Percentiles rank a stretch among this genome's conserved stretches.
Evolutionary conservation across 2,113 vertebrate species (phyloP).

Genomic region (Centropus bengalensis): DNA sequence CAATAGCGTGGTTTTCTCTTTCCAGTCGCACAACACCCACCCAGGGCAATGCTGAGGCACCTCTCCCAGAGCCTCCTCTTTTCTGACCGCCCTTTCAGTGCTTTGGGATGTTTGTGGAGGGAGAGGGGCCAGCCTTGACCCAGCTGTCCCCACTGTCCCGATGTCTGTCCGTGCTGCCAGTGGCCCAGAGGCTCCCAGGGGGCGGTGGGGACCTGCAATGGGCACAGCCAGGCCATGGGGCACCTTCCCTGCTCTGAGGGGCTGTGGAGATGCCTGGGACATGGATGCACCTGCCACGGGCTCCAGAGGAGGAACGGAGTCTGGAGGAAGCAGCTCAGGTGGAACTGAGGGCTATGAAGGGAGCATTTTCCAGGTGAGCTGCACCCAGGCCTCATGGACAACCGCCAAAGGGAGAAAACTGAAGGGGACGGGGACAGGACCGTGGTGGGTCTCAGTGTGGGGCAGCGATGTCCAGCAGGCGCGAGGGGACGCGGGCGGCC

Average conservation of each 20-base stretch:
- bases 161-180: background rate
- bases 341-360: background rate
- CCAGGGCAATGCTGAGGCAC: rapidly evolving
- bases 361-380: background rate
- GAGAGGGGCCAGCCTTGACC: background rate
- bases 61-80: background rate
- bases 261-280: background rate
- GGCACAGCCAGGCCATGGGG: background rate
- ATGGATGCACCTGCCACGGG: background rate
- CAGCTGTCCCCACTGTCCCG: background rate
- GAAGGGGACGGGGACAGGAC: background rate
- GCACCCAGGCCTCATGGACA: background rate
- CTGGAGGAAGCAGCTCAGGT: background rate
- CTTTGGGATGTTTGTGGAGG: rapidly evolving
- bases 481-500: constrained; percentile 66
- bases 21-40: background rate
- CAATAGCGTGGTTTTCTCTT: background rate
- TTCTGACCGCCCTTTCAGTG: background rate
- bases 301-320: background rate
- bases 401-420: background rate
- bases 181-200: background rate
- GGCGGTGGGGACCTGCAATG: background rate
- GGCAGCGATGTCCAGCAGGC: background rate
- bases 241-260: background rate
- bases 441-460: background rate